phyloP scores from a whole-genome alignment of 2,113 vertebrate genomes.

The Engraulis encrasicolus region DNA sequence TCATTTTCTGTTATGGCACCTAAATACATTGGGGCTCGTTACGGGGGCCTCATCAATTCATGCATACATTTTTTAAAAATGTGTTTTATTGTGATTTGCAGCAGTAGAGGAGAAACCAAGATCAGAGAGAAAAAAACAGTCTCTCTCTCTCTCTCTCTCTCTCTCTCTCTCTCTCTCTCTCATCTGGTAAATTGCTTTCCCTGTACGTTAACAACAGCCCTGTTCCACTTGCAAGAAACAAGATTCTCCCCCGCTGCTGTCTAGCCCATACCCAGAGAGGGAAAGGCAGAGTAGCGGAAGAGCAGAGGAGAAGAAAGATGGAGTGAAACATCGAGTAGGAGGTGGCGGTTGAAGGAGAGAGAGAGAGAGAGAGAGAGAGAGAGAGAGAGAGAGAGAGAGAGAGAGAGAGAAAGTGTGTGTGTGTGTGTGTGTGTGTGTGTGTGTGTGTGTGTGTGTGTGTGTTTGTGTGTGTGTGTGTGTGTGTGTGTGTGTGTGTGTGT shows the following conservation, averaged over 20 bases:
- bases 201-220: conserved; percentile 35
- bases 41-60: neutral
- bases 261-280: neutral
- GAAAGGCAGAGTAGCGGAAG: conserved; percentile 39
- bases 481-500: too few species aligned
- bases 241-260: conserved; percentile 10
- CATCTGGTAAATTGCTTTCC: conserved; percentile 39
- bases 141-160: too few species aligned
- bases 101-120: conserved; percentile 19
- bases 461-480: too few species aligned
- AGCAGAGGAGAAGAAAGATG: conserved; percentile 57
- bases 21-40: neutral
- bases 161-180: too few species aligned
- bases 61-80: conserved; percentile 22
- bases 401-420: too few species aligned
- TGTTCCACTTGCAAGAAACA: conserved; percentile 36
- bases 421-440: too few species aligned
- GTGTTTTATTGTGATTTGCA: conserved; percentile 21
- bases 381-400: too few species aligned
- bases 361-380: too few species aligned
- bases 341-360: conserved; percentile 64
- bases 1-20: neutral
- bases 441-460: too few species aligned
- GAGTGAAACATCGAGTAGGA: conserved; percentile 65
- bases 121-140: conserved; percentile 2